These are phyloP conservation scores for Eupeodes luniger DNA, from an alignment of 2,888 invertebrate genomes.

Conservation along the genomic window DNA sequence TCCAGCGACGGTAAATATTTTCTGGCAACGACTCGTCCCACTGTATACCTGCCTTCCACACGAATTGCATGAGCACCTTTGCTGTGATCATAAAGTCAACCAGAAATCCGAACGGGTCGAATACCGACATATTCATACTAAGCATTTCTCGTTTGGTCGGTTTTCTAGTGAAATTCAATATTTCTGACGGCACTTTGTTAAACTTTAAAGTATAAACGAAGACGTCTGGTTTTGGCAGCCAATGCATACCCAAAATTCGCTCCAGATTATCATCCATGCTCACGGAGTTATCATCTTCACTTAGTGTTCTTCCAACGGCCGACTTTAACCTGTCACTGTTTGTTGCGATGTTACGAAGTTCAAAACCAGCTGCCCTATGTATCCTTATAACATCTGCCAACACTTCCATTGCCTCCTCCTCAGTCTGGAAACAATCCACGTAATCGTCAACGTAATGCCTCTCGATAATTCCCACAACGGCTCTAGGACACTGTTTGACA, in stretches of 20 bases:
- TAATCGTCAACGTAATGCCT: too few relatives aligned
- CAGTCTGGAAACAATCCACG: too few relatives aligned
- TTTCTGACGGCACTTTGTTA: too few relatives aligned
- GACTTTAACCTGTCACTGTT: neutral
- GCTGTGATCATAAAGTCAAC: constrained; percentile 10
- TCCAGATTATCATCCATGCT: too few relatives aligned
- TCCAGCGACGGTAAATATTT: constrained; percentile 6
- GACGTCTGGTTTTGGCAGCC: neutral
- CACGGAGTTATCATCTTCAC: neutral
- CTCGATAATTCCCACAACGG: too few relatives aligned
- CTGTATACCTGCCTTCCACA: neutral
- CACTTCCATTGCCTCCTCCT: too few relatives aligned
- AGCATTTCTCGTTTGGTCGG: constrained; percentile 20
- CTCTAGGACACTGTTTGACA: neutral
- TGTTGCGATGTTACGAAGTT: too few relatives aligned
- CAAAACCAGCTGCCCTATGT: too few relatives aligned
- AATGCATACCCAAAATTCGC: constrained; percentile 6
- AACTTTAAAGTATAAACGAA: too few relatives aligned
- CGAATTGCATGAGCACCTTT: neutral
- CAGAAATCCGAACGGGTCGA: constrained; percentile 1
- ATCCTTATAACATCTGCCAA: too few relatives aligned
- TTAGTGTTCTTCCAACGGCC: neutral
- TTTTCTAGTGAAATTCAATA: neutral
- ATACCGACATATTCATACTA: constrained; percentile 7
- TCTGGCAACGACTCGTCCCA: constrained; percentile 10